Conservation (phyloP, 1,140 invertebrate species). For the Antheraea mylitta region DNA sequence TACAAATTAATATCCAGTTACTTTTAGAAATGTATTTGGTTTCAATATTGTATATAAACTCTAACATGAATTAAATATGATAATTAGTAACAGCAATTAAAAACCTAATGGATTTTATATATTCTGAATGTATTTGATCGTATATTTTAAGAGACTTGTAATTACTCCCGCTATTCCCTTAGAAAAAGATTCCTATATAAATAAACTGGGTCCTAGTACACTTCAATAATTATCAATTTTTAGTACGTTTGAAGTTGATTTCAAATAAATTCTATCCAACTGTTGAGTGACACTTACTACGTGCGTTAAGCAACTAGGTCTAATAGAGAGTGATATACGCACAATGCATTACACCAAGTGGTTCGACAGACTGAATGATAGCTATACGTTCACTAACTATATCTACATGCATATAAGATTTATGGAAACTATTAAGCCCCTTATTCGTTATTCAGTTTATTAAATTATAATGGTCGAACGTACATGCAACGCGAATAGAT, state of each 20-base stretch:
- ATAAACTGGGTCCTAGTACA: too few species aligned
- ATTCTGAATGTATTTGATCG: too few species aligned
- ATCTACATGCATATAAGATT: slow-evolving; percentile 46
- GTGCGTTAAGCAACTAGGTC: slow-evolving; percentile 40
- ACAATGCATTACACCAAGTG: slow-evolving; percentile 31
- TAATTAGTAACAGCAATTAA: too few species aligned
- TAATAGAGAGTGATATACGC: slow-evolving; percentile 51
- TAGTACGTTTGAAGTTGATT: background rate
- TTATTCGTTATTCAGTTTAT: slow-evolving; percentile 64
- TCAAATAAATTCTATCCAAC: slow-evolving; percentile 13
- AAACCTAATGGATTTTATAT: too few species aligned
- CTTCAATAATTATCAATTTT: background rate
- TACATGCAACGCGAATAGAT: slow-evolving; percentile 60
- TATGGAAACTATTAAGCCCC: slow-evolving; percentile 61
- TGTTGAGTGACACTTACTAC: slow-evolving; percentile 10
- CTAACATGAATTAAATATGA: too few species aligned
- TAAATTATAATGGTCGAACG: slow-evolving; percentile 49
- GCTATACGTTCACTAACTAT: slow-evolving; percentile 41
- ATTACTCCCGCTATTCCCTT: too few species aligned
- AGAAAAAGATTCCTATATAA: too few species aligned
- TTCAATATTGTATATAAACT: too few species aligned
- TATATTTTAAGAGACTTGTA: too few species aligned
- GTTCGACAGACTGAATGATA: slow-evolving; percentile 46
- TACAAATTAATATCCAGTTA: too few species aligned
- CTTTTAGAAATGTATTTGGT: too few species aligned